phyloP scores from a whole-genome alignment of 2,888 invertebrate genomes.

The Sabatieria punctata region DNA sequence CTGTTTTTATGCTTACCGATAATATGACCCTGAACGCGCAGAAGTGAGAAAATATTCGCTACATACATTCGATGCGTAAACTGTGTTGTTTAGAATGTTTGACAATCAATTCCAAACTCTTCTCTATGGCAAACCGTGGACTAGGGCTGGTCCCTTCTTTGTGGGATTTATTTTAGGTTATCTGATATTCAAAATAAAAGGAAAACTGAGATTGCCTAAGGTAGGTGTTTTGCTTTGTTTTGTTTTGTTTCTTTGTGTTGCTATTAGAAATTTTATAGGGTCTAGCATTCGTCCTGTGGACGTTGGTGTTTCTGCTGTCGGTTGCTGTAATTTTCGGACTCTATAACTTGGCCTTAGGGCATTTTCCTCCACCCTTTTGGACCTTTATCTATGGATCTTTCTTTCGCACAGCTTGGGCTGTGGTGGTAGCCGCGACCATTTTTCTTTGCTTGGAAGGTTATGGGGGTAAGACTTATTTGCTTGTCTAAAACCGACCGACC shows the following conservation, averaged over 20 bases:
- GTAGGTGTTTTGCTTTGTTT: too few species aligned
- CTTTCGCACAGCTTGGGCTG: constrained; percentile 5
- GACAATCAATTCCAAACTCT: too few species aligned
- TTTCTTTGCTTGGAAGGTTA: constrained; percentile 7
- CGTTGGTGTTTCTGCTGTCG: not conserved
- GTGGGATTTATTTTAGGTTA: constrained; percentile 5
- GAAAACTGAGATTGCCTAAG: not conserved
- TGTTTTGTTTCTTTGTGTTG: not conserved
- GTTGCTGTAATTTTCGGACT: not conserved
- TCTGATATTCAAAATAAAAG: not conserved
- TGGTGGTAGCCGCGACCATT: constrained; percentile 1
- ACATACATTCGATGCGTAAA: too few species aligned
- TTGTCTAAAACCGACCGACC: too few species aligned
- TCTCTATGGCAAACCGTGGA: constrained; percentile 4
- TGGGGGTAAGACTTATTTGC: too few species aligned
- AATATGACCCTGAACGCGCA: too few species aligned
- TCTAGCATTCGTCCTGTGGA: not conserved
- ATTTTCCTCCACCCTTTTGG: not conserved
- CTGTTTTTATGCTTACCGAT: too few species aligned
- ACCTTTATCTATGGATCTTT: constrained; percentile 1
- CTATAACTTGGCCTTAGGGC: not conserved
- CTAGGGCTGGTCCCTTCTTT: not conserved
- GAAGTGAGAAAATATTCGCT: too few species aligned
- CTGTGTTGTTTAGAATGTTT: too few species aligned
- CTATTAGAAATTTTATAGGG: not conserved